Evolutionary conservation across 2,888 invertebrate species (phyloP).

Genomic region (Lampropteryx suffumata): DNA sequence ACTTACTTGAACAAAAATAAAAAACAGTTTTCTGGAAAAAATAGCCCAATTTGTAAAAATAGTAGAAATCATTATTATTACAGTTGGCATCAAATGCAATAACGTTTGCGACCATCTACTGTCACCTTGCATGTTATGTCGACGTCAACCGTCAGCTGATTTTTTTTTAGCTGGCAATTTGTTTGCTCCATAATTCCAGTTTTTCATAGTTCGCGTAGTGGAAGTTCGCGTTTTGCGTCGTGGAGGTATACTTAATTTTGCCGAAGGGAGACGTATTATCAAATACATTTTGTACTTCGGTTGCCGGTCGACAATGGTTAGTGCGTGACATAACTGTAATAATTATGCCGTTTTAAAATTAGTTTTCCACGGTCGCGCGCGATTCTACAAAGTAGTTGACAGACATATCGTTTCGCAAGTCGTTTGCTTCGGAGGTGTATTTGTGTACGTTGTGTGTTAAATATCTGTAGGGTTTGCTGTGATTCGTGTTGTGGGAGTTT

Average conservation of each 20-base stretch:
- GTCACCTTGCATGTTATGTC: no score
- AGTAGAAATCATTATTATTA: conserved; percentile 2
- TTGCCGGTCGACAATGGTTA: conserved; percentile 19
- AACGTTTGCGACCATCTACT: conserved; percentile 2
- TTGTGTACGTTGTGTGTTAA: conserved; percentile 71
- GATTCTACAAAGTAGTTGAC: conserved; percentile 70
- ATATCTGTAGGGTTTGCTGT: conserved; percentile 49
- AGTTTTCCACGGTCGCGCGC: conserved; percentile 30
- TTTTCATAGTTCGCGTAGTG: conserved; percentile 55
- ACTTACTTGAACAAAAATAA: no score
- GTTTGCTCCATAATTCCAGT: conserved; percentile 44
- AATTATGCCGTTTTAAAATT: conserved; percentile 19
- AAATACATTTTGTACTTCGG: conserved; percentile 20
- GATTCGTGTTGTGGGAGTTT: conserved; percentile 40
- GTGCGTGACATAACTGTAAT: conserved; percentile 17
- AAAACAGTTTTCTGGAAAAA: no score
- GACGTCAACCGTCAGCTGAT: conserved; percentile 44
- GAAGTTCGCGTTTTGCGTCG: conserved; percentile 36
- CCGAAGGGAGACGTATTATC: conserved; percentile 42
- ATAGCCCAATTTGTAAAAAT: no score
- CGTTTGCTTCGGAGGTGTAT: conserved; percentile 59
- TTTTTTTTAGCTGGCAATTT: conserved; percentile 31
- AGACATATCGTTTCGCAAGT: conserved; percentile 77
- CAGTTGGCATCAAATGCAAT: conserved; percentile 5
- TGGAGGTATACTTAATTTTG: conserved; percentile 30